Conservation (phyloP, 2,888 invertebrate species). For the Archips xylosteana region DNA sequence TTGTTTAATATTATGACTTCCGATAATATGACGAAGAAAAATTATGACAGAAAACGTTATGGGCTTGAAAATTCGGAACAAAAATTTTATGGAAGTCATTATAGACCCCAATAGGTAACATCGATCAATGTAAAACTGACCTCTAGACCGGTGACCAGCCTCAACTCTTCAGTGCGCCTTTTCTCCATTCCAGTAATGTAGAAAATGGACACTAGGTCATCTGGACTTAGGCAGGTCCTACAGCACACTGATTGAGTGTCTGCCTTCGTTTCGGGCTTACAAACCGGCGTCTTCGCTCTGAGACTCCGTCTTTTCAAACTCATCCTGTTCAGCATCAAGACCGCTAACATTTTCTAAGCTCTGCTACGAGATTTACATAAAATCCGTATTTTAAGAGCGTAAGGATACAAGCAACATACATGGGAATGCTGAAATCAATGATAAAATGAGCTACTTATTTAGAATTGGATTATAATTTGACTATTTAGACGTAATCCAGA, state of each 20-base stretch:
- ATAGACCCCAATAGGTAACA: too few relatives aligned
- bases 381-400: neutral
- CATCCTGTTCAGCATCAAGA: conserved; percentile 36
- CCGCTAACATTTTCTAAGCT: conserved; percentile 34
- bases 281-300: conserved; percentile 6
- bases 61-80: too few relatives aligned
- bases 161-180: conserved; percentile 38
- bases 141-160: conserved; percentile 41
- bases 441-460: neutral
- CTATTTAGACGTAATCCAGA: neutral
- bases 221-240: conserved; percentile 39
- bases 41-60: too few relatives aligned
- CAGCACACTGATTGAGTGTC: conserved; percentile 31
- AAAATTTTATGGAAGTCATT: too few relatives aligned
- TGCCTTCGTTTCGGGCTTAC: conserved; percentile 30
- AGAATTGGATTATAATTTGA: neutral
- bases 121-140: conserved; percentile 7
- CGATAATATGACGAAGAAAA: too few relatives aligned
- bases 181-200: conserved; percentile 22
- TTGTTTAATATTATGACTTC: too few relatives aligned
- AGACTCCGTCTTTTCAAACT: conserved; percentile 27
- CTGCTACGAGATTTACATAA: neutral
- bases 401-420: neutral
- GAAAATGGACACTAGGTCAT: conserved; percentile 42
- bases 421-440: neutral